phyloP scores from a whole-genome alignment of 2,113 vertebrate species.

The Tylochromis polylepis region DNA sequence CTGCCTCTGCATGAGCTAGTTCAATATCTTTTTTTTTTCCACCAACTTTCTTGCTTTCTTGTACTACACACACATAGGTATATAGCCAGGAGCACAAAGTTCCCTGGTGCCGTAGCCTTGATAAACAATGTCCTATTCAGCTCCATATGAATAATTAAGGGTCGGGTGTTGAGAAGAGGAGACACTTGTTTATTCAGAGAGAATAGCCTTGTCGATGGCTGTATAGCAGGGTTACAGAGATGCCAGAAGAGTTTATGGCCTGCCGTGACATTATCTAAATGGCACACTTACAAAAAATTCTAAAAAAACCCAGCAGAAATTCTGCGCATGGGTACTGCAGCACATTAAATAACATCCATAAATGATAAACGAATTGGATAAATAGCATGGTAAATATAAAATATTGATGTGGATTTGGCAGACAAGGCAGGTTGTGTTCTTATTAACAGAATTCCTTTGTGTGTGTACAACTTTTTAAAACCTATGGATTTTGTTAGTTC shows the following conservation, averaged over 20 bases:
- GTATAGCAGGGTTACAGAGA: conserved; percentile 22
- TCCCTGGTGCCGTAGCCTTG: conserved; percentile 43
- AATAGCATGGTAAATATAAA: conserved; percentile 64
- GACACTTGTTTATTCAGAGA: conserved; percentile 58
- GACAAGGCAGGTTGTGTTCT: conserved; percentile 26
- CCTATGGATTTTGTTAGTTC: background rate
- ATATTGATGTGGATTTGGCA: conserved; percentile 59
- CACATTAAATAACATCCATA: conserved; percentile 54
- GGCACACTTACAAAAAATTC: conserved; percentile 55
- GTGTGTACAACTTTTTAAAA: background rate
- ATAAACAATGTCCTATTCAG: conserved; percentile 73
- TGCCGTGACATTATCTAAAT: conserved; percentile 68
- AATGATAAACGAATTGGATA: conserved; percentile 62
- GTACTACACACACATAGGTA: conserved; percentile 17
- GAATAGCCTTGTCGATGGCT: conserved; percentile 47
- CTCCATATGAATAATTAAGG: conserved; percentile 70
- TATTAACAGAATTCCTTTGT: conserved; percentile 12
- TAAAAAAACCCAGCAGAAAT: conserved; percentile 8
- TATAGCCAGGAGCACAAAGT: conserved; percentile 24
- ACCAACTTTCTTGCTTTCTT: background rate
- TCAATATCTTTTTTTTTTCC: conserved; percentile 10
- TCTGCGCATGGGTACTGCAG: background rate
- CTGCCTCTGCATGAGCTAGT: conserved; percentile 32
- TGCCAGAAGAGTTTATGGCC: conserved; percentile 49
- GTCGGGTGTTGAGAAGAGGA: conserved; percentile 35